Percentiles rank a stretch among this genome's conserved stretches.
Evolutionary conservation across 2,888 invertebrate genomes (phyloP).

Genomic region (Adelognathus sp.): DNA sequence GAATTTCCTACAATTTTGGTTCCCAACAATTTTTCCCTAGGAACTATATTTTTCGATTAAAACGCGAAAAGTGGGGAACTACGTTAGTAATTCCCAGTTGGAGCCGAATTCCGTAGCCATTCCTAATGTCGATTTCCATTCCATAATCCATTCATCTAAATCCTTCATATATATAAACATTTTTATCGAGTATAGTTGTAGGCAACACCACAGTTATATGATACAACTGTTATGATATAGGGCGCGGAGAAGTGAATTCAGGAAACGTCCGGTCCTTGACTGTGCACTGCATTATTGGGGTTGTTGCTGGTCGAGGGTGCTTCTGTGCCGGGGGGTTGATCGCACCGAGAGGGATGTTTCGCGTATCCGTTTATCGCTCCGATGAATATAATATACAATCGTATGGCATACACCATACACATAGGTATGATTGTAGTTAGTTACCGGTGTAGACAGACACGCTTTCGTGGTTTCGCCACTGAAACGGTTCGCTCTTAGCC

Average conservation of each 20-base stretch:
- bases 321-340: conserved; percentile 35
- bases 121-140: no score
- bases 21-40: no score
- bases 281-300: conserved; percentile 44
- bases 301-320: conserved; percentile 25
- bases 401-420: no score
- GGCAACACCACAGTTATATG: no score
- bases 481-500: neutral
- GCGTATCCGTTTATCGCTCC: conserved; percentile 26
- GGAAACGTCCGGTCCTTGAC: conserved; percentile 42
- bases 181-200: no score
- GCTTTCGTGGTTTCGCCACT: neutral
- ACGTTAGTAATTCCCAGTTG: no score
- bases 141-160: no score
- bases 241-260: conserved; percentile 50
- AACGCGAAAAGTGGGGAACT: no score
- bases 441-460: neutral
- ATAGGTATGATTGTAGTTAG: neutral
- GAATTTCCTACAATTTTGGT: no score
- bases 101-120: no score
- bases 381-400: conserved; percentile 1
- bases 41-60: no score
- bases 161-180: no score
- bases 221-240: conserved; percentile 35
- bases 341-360: conserved; percentile 38